These are phyloP conservation scores for Troides oblongomaculatus DNA, from an alignment of 2,888 invertebrate genomes.

Conservation along the genomic window DNA sequence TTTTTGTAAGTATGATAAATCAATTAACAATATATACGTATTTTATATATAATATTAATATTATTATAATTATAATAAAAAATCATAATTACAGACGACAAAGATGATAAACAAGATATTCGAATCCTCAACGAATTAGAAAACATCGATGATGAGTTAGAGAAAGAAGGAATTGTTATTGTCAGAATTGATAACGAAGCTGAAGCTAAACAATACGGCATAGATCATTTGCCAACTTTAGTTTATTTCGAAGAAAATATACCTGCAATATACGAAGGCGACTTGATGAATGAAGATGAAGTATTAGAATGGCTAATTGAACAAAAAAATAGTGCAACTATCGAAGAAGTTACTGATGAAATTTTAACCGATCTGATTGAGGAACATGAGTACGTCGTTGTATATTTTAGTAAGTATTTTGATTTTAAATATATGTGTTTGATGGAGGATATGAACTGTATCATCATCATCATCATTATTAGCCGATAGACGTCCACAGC, in stretches of 20 bases:
- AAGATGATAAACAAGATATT: slow-evolving; percentile 93
- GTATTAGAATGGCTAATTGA: slow-evolving; percentile 93
- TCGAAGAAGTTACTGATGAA: slow-evolving; percentile 96
- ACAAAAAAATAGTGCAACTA: slow-evolving; percentile 93
- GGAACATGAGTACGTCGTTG: slow-evolving; percentile 96
- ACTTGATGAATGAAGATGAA: slow-evolving; percentile 94
- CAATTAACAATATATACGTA: neutral
- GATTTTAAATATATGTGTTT: neutral
- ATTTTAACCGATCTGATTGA: slow-evolving; percentile 91
- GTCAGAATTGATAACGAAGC: slow-evolving; percentile 93
- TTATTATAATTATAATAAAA: neutral
- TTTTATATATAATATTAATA: neutral
- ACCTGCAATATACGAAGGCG: slow-evolving; percentile 94
- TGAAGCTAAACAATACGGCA: slow-evolving; percentile 94
- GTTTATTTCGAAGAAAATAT: slow-evolving; percentile 95
- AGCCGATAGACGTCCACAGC: no score
- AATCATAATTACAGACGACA: slow-evolving; percentile 83
- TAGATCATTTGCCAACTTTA: slow-evolving; percentile 91
- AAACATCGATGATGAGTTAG: slow-evolving; percentile 94
- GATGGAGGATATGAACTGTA: neutral
- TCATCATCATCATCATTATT: no score
- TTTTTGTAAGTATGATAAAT: slow-evolving; percentile 88
- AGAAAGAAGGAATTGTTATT: slow-evolving; percentile 93
- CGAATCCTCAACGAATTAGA: slow-evolving; percentile 92
- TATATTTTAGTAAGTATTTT: slow-evolving; percentile 89